These are phyloP conservation scores for Erythrolamprus reginae DNA, from an alignment of 2,113 vertebrate genomes.

Conservation along the genomic window DNA sequence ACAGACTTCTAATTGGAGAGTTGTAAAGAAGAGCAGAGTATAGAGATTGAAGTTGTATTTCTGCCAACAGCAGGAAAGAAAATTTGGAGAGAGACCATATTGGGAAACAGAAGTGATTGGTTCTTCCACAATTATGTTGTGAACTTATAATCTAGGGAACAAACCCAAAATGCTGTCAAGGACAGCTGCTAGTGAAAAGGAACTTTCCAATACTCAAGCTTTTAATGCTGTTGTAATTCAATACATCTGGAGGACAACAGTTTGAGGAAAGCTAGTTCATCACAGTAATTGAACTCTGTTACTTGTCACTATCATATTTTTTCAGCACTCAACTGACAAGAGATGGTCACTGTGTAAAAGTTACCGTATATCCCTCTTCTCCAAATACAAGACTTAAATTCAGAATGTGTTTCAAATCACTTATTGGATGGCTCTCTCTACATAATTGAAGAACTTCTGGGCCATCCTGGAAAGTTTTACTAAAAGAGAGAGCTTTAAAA, in stretches of 20 bases:
- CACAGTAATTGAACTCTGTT: neutral
- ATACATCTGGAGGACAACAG: neutral
- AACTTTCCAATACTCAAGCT: neutral
- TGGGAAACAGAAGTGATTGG: neutral
- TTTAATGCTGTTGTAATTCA: neutral
- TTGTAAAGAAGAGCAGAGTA: conserved; percentile 36
- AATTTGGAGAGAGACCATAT: conserved; percentile 4
- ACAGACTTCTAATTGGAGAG: conserved; percentile 68
- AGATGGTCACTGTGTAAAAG: neutral
- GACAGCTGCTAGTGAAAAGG: neutral
- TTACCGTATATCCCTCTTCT: too few species aligned
- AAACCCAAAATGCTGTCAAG: neutral
- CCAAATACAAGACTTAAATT: neutral
- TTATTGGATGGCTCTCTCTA: neutral
- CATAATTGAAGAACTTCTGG: neutral
- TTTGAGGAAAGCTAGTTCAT: neutral
- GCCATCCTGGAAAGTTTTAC: neutral
- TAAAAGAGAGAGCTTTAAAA: neutral
- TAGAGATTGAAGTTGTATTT: conserved; percentile 53
- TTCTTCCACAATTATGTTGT: neutral
- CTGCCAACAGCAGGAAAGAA: conserved; percentile 40
- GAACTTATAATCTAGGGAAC: neutral
- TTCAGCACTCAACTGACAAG: neutral
- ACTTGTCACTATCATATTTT: neutral
- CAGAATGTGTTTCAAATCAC: neutral